Evolutionary conservation across 2,797 vertebrate species (phyloP).

Genomic region (Hephaestus fuliginosus): DNA sequence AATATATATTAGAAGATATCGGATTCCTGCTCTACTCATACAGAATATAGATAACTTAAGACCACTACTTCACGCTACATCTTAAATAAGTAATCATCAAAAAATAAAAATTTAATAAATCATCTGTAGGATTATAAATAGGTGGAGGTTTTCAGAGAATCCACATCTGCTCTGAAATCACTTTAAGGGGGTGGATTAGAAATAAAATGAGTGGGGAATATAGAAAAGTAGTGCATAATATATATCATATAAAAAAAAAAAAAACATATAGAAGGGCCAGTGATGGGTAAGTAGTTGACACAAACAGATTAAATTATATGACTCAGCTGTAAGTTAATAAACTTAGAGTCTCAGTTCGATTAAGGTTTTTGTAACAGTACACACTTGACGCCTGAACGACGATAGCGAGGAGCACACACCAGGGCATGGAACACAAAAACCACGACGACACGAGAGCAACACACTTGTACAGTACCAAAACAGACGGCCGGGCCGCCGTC

Average conservation of each 20-base stretch:
- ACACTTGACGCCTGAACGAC: slow-evolving; percentile 91
- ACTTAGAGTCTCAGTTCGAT: slow-evolving; percentile 58
- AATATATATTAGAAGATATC: slow-evolving; percentile 82
- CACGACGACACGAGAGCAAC: slow-evolving; percentile 72
- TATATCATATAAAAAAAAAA: slow-evolving; percentile 87
- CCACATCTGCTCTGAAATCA: slow-evolving; percentile 85
- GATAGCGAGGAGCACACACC: slow-evolving; percentile 90
- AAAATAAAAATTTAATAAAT: slow-evolving; percentile 92
- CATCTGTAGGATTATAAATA: slow-evolving; percentile 93
- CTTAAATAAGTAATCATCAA: slow-evolving; percentile 91
- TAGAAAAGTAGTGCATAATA: slow-evolving; percentile 97
- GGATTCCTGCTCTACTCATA: slow-evolving; percentile 73
- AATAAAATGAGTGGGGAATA: slow-evolving; percentile 46
- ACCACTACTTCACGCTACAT: slow-evolving; percentile 88
- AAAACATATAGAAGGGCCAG: slow-evolving; percentile 83
- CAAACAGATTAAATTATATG: slow-evolving; percentile 86
- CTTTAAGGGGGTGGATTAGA: slow-evolving; percentile 73
- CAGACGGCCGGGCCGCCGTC: slow-evolving; percentile 86
- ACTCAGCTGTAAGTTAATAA: slow-evolving; percentile 60
- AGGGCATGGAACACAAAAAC: slow-evolving; percentile 88
- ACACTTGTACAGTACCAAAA: slow-evolving; percentile 90
- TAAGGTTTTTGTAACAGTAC: slow-evolving; percentile 87
- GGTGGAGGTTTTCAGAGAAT: slow-evolving; percentile 84
- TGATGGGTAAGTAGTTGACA: slow-evolving; percentile 80
- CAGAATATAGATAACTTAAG: slow-evolving; percentile 79